Evolutionary conservation across 2,113 vertebrate species (phyloP).

Genomic region (Malurus alboscapulatus): DNA sequence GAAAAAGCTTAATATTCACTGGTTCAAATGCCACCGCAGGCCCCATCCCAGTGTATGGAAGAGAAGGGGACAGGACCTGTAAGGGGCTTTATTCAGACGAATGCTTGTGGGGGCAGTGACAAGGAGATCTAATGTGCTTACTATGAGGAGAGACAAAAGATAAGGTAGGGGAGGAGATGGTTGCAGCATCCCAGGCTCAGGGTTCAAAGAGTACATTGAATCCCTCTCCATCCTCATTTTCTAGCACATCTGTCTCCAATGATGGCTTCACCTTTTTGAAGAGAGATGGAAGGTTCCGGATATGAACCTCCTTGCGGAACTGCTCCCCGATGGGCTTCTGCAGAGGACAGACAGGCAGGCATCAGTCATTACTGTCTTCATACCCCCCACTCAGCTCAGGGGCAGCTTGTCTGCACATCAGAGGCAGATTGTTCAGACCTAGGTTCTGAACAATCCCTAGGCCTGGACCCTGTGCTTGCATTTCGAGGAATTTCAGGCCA

Average conservation of each 20-base stretch:
- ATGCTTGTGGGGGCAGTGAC: constrained; percentile 38
- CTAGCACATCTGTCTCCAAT: constrained; percentile 75
- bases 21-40: neutral
- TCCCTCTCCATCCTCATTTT: constrained; percentile 71
- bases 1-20: constrained; percentile 29
- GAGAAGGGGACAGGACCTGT: neutral
- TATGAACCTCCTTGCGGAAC: constrained; percentile 98
- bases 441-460: neutral
- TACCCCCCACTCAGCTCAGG: neutral
- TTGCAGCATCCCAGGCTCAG: constrained; percentile 64
- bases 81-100: constrained; percentile 31
- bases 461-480: accelerated
- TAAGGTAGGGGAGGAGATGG: constrained; percentile 41
- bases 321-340: constrained; percentile 96
- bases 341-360: constrained; percentile 40
- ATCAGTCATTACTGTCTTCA: neutral
- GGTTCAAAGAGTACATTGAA: constrained; percentile 84
- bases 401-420: neutral
- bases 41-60: neutral
- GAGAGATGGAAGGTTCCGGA: constrained; percentile 94
- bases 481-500: neutral
- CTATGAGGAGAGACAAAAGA: constrained; percentile 67
- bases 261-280: constrained; percentile 89
- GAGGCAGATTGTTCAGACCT: neutral
- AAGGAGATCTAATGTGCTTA: constrained; percentile 70